Evolutionary conservation across 2,113 vertebrate species (phyloP).

Genomic region (Felis catus): DNA sequence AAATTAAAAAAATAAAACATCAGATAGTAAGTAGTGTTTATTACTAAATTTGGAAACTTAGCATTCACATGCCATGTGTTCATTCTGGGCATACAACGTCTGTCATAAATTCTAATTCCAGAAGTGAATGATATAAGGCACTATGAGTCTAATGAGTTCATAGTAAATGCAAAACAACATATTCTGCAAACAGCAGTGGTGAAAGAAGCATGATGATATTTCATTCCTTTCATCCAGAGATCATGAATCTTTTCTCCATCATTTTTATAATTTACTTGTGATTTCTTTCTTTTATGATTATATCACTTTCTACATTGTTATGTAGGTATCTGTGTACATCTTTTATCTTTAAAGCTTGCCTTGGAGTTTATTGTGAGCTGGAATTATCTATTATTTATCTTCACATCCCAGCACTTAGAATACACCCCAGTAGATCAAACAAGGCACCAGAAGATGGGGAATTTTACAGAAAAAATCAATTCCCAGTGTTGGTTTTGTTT

Average conservation of each 20-base stretch:
- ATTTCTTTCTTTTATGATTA: not conserved
- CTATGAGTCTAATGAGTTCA: not conserved
- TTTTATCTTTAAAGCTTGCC: not conserved
- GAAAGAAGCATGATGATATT: not conserved
- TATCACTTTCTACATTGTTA: not conserved
- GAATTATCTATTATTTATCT: not conserved
- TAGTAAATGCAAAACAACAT: not conserved
- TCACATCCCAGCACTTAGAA: not conserved
- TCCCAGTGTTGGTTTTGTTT: not conserved
- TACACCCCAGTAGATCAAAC: not conserved
- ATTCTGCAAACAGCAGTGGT: not conserved
- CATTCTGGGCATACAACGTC: not conserved
- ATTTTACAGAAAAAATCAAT: not conserved
- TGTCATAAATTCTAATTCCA: not conserved
- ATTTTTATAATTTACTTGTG: not conserved
- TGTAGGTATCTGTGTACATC: not conserved
- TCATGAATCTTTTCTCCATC: not conserved
- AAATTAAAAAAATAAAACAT: not conserved
- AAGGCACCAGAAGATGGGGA: not conserved
- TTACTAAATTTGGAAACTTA: conserved; percentile 1
- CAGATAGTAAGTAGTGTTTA: not conserved
- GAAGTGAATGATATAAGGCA: not conserved
- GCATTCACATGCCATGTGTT: not conserved
- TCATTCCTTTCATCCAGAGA: not conserved
- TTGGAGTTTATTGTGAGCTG: not conserved